Evolutionary conservation across 2,797 vertebrate species (phyloP).

Genomic region (Microctenopoma stevenorrisi): DNA sequence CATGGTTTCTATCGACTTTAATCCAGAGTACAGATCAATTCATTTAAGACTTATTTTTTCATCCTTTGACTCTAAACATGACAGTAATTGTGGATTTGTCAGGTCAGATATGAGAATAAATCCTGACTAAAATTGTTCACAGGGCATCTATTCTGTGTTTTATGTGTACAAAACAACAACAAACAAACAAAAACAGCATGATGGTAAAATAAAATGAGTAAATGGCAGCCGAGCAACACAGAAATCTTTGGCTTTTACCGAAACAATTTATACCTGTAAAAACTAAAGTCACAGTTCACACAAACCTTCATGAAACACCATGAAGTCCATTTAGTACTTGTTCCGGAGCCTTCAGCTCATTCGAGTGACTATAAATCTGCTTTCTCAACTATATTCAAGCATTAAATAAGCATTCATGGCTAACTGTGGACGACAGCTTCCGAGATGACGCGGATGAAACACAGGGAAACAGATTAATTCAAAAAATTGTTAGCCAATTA

Average conservation of each 20-base stretch:
- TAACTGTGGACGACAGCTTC: too few relatives aligned
- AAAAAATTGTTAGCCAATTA: too few relatives aligned
- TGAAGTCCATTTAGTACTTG: background rate
- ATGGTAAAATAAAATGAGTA: background rate
- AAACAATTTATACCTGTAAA: conserved; percentile 14
- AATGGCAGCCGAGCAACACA: conserved; percentile 11
- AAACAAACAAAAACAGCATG: conserved; percentile 9
- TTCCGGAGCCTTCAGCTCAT: background rate
- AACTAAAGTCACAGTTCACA: conserved; percentile 1
- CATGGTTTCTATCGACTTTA: background rate
- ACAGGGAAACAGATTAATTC: too few relatives aligned
- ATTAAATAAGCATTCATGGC: too few relatives aligned
- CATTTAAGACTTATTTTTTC: background rate
- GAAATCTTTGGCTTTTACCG: conserved; percentile 54
- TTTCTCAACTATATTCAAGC: too few relatives aligned
- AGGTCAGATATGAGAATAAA: conserved; percentile 24
- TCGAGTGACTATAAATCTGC: too few relatives aligned
- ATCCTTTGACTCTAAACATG: background rate
- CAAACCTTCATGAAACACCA: background rate
- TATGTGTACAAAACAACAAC: background rate
- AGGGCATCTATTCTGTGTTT: background rate
- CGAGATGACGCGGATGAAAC: too few relatives aligned
- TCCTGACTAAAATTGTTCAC: background rate
- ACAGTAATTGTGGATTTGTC: conserved; percentile 5
- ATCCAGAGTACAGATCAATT: background rate